A percentile compares a stretch with the other conserved stretches of the same genome.
Conservation (phyloP, 2,888 invertebrate species). For the Noctua fimbriata region DNA sequence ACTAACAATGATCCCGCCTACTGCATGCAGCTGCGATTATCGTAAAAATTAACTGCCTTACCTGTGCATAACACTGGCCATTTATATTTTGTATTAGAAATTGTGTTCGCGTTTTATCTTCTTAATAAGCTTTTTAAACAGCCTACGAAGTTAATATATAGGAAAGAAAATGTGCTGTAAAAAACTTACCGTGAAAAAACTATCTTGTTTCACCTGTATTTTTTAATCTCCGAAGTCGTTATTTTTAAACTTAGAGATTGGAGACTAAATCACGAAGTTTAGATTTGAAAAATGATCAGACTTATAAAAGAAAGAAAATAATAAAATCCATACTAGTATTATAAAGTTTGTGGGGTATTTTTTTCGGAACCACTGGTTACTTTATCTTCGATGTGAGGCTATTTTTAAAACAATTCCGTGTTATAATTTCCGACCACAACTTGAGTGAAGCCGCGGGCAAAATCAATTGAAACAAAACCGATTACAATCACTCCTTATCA, state of each 20-base stretch:
- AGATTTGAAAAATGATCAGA: background rate
- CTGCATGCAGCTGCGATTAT: conserved; percentile 81
- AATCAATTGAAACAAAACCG: background rate
- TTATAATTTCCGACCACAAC: background rate
- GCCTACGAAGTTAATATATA: background rate
- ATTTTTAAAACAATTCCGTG: background rate
- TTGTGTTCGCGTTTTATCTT: conserved; percentile 50
- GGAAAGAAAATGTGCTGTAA: background rate
- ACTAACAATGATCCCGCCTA: conserved; percentile 78
- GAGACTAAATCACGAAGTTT: background rate
- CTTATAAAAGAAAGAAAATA: background rate
- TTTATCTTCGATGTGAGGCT: background rate
- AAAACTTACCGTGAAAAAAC: background rate
- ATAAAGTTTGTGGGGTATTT: background rate
- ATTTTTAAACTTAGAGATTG: background rate
- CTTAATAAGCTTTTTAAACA: conserved; percentile 41
- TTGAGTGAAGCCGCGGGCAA: background rate
- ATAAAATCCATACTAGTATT: background rate
- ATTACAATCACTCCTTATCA: conserved; percentile 11
- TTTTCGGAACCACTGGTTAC: background rate
- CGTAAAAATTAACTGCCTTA: conserved; percentile 82
- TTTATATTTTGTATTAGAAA: conserved; percentile 61
- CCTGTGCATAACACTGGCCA: conserved; percentile 73
- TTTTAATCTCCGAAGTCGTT: background rate
- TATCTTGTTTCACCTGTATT: background rate